Base-by-base conservation (phyloP, 2,113 vertebrate genomes). In the Chloebia gouldiae region DNA sequence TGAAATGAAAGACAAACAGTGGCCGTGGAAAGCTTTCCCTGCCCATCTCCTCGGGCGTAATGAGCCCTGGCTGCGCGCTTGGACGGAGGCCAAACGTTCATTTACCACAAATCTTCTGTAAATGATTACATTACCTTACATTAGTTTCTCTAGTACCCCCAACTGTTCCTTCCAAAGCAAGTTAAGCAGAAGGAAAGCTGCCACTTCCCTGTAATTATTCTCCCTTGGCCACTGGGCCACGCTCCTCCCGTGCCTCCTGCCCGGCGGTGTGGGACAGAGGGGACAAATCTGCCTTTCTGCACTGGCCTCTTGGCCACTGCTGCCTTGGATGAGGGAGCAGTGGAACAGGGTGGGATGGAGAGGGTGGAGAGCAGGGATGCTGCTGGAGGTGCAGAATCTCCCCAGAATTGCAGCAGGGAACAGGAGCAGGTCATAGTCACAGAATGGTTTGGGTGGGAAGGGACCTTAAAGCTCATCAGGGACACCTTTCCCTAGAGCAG, bases 121-220 rank as follows among this genome's bases (percentile, higher is more conserved):
- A 97, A 96, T 96, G 96, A 96, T 97, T 91, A 96, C 95, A 96
- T 97, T 97, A 96, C 97, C 96, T 94, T 96, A 44, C 96, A 90
- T 84, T 85, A 57, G 92, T 90, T 95, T 94, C 94, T 97, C 7
- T 88, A 44, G 88, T 88, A 96, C 95, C 95, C 95, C 96, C 93
- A 89, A 91, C 96, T 84, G 96, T 16, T 96, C 93, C 92, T 93
- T 91, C 92, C 92, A 94, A 93, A 93, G 95, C 91, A 86, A 93
- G 93, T 86, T 95, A 71, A 95, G 86, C 92, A 90, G 88, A 93
- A 94, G 92, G 76, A 91, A 96, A 95, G 95, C 92, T 90, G 94
- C 92, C 94, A 88, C 94, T 96, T 96, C 95, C 92, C 92, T 83
- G 64, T 51, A 81, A 95, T 96, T 96, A 94, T 94, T 90, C 59